These are phyloP conservation scores for Acrobeloides nanus DNA, from an alignment of 2,888 invertebrate species.

Conservation along the genomic window DNA sequence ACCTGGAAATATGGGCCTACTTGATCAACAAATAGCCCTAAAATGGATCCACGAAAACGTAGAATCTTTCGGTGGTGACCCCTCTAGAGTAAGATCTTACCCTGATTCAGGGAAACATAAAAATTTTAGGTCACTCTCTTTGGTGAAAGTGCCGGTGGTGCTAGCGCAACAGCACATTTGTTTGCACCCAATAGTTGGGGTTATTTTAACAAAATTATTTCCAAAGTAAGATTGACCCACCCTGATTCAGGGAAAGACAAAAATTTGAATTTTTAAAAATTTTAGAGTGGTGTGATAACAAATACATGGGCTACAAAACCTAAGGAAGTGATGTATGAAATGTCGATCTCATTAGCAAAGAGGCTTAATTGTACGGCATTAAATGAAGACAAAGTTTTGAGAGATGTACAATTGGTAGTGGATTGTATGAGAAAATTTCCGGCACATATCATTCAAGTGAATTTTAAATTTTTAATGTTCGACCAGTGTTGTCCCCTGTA, in stretches of 20 bases:
- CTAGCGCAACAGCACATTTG: conserved; percentile 61
- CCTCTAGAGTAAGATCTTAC: neutral
- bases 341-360: conserved; percentile 35
- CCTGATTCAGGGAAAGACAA: neutral
- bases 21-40: conserved; percentile 87
- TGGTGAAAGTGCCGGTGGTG: conserved; percentile 90
- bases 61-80: conserved; percentile 77
- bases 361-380: conserved; percentile 37
- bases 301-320: conserved; percentile 85
- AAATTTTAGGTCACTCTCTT: conserved; percentile 55
- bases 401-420: conserved; percentile 55
- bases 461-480: neutral
- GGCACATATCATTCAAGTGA: conserved; percentile 62
- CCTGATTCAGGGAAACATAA: neutral
- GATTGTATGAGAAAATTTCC: conserved; percentile 66
- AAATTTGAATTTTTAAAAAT: neutral
- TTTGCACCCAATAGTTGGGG: conserved; percentile 78
- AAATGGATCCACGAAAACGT: conserved; percentile 84
- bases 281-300: conserved; percentile 84
- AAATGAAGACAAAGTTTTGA: conserved; percentile 1
- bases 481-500: neutral
- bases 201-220: conserved; percentile 57
- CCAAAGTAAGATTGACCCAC: conserved; percentile 27
- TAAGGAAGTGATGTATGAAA: conserved; percentile 61
- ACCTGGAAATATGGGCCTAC: conserved; percentile 81